Conservation (phyloP, 2,797 vertebrate genomes). For the Garrulus glandarius region DNA sequence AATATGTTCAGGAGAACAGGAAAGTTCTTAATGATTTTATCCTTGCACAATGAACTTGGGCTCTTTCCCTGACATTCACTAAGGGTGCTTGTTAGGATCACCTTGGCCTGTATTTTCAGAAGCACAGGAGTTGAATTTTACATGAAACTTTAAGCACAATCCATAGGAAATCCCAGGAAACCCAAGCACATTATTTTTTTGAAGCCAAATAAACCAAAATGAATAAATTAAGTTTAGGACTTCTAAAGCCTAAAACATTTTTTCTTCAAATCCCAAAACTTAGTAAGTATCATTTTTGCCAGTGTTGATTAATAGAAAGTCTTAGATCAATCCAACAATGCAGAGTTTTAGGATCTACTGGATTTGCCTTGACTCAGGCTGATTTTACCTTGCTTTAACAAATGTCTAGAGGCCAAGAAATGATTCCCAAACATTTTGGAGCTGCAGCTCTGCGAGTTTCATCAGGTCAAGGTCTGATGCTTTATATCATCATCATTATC, state of each 20-base stretch:
- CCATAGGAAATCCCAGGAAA: background rate
- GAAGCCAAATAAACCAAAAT: background rate
- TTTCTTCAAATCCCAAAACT: background rate
- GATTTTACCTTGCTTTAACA: background rate
- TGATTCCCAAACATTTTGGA: background rate
- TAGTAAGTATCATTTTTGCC: background rate
- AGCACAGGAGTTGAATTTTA: background rate
- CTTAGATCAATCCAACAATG: background rate
- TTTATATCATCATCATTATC: background rate
- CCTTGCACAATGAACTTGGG: background rate
- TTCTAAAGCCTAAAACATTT: background rate
- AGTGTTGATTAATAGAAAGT: background rate
- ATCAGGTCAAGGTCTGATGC: background rate
- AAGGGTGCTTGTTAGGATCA: background rate
- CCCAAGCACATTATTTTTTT: background rate
- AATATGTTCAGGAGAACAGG: background rate
- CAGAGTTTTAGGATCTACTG: background rate
- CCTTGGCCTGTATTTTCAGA: background rate
- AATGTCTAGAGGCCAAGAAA: background rate
- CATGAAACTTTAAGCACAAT: fast-evolving
- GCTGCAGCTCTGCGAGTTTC: background rate
- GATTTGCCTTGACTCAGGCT: background rate
- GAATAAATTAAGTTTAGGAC: background rate
- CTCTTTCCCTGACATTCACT: background rate
- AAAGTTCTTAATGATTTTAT: background rate